Evolutionary conservation across 1,140 invertebrate species (phyloP).

Genomic region (Leptestheria dahalacensis): DNA sequence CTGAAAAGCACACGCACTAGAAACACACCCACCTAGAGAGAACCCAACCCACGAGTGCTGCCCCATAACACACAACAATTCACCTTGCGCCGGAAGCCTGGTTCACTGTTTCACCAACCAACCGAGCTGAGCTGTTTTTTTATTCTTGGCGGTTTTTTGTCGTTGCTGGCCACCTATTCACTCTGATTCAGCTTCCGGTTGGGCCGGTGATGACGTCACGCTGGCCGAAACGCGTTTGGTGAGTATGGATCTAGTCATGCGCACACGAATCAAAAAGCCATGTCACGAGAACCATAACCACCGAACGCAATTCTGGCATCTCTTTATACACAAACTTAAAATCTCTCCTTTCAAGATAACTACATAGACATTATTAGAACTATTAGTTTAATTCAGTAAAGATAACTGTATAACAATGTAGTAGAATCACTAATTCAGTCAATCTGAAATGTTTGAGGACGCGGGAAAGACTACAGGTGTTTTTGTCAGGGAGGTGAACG

Average conservation of each 20-base stretch:
- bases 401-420: neutral
- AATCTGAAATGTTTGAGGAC: neutral
- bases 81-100: no score
- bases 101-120: no score
- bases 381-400: neutral
- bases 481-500: neutral
- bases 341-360: no score
- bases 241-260: slow-evolving; percentile 71
- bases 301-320: slow-evolving; percentile 25
- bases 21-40: slow-evolving; percentile 24
- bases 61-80: no score
- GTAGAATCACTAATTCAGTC: neutral
- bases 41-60: slow-evolving; percentile 13
- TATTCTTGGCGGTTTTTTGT: no score
- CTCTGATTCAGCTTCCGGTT: no score
- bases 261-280: slow-evolving; percentile 23
- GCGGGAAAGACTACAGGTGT: neutral
- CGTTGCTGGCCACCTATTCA: no score
- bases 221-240: slow-evolving; percentile 34
- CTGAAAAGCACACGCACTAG: slow-evolving; percentile 21
- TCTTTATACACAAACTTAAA: no score
- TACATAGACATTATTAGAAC: slow-evolving; percentile 1
- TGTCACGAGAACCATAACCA: slow-evolving; percentile 59
- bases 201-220: neutral
- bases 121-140: no score